These are phyloP conservation scores for Brachyptera putata DNA, from an alignment of 2,888 invertebrate genomes.

Conservation along the genomic window DNA sequence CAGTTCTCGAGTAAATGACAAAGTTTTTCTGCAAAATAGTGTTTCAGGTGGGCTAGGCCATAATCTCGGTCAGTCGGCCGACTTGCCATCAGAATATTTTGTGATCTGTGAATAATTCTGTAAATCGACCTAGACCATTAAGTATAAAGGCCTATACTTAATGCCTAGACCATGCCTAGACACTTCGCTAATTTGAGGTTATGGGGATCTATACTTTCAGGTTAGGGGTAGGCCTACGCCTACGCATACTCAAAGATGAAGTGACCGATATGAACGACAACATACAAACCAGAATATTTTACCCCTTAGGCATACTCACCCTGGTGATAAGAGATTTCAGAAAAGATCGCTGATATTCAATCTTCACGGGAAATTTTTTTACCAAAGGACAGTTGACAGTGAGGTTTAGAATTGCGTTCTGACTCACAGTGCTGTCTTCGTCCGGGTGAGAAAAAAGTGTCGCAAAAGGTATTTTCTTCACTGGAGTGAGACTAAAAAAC, in stretches of 20 bases:
- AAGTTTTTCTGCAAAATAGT: too few species aligned
- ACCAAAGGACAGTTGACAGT: constrained; percentile 55
- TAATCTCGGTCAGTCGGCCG: too few species aligned
- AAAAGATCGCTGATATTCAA: constrained; percentile 59
- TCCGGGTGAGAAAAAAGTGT: constrained; percentile 37
- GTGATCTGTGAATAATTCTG: too few species aligned
- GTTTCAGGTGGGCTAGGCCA: too few species aligned
- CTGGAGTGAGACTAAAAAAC: neutral
- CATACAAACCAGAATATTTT: constrained; percentile 4
- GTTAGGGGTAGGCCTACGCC: neutral
- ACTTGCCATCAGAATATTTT: too few species aligned
- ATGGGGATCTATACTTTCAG: neutral
- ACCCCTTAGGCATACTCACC: constrained; percentile 35
- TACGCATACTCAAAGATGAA: neutral
- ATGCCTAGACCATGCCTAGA: too few species aligned
- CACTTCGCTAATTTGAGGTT: constrained; percentile 5
- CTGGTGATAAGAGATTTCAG: constrained; percentile 58
- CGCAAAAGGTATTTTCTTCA: neutral
- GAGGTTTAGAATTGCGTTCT: constrained; percentile 53
- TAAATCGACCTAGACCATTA: too few species aligned
- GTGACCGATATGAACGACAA: neutral
- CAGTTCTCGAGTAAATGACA: too few species aligned
- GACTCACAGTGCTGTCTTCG: constrained; percentile 44
- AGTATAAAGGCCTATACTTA: too few species aligned
- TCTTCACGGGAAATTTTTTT: constrained; percentile 57